Evolutionary conservation across 2,888 invertebrate species (phyloP).

Genomic region (Ophion obscuratus): DNA sequence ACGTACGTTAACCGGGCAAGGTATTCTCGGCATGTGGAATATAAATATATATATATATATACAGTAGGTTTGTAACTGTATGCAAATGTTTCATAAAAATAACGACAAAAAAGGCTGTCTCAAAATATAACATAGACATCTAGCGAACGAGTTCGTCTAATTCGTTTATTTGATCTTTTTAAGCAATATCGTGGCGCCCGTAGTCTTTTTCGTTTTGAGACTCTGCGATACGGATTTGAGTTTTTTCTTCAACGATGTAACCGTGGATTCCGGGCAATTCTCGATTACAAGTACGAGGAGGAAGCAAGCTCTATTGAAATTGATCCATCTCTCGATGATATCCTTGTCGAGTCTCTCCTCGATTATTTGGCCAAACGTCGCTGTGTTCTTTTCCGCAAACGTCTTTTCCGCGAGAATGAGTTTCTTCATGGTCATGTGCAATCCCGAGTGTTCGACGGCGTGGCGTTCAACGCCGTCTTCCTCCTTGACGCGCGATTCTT

Average conservation of each 20-base stretch:
- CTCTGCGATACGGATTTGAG: slow-evolving; percentile 84
- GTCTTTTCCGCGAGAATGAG: slow-evolving; percentile 88
- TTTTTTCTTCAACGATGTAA: slow-evolving; percentile 84
- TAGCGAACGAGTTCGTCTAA: slow-evolving; percentile 28
- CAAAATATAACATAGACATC: slow-evolving; percentile 60
- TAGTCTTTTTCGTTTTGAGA: slow-evolving; percentile 86
- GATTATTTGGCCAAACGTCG: slow-evolving; percentile 87
- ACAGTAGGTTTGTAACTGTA: slow-evolving; percentile 47
- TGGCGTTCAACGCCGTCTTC: slow-evolving; percentile 81
- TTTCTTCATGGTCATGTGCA: slow-evolving; percentile 92
- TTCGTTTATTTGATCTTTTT: slow-evolving; percentile 82
- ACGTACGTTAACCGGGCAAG: slow-evolving; percentile 18
- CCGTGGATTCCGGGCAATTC: slow-evolving; percentile 85
- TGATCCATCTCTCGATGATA: slow-evolving; percentile 87
- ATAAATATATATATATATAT: slow-evolving; percentile 39
- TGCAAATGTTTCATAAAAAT: slow-evolving; percentile 50
- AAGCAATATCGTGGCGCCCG: slow-evolving; percentile 88
- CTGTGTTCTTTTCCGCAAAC: slow-evolving; percentile 79
- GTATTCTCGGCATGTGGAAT: slow-evolving; percentile 28
- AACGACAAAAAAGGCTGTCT: slow-evolving; percentile 55
- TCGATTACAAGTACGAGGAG: slow-evolving; percentile 89
- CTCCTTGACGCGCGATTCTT: slow-evolving; percentile 86
- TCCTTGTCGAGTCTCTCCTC: slow-evolving; percentile 85
- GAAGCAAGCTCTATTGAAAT: slow-evolving; percentile 91
- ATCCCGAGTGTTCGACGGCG: slow-evolving; percentile 89